Base-by-base conservation (phyloP, 2,888 invertebrate species). In the Archips xylosteana region DNA sequence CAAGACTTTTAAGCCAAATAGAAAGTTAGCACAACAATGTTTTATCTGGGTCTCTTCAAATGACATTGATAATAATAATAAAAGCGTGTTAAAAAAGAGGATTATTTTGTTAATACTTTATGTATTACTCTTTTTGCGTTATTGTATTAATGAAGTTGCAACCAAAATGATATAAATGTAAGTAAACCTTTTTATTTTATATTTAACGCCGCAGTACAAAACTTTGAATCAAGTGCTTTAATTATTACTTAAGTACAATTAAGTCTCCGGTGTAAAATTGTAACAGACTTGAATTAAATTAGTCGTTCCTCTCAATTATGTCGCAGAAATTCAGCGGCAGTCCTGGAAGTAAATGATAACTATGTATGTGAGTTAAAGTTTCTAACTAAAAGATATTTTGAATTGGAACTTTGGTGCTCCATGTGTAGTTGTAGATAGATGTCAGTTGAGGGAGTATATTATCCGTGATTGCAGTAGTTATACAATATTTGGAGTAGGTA, bases 321-420 rank as follows among this genome's bases (percentile, higher is more conserved):
- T 54, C 54, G 13, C 54, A 23, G 54, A 42, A 62, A 45, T 71
- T 71, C 32, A n/a, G n/a, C 45, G 45, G 12, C 39, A 71, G 42
- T 23, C 23, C 45, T 62, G 15, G 45, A 23, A 49, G 39, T 51
- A 34, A 71, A 66, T 66, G 51, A 71, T 71, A 61, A 71, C 39
- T 32, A 10, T 45, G 42, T 32, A 10, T 45, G 42, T 10, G 13
- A 69, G 32, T 62, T 45, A 15, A 54, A 71, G 71, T 72, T 72
- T 54, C 13, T 54, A 66, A 71, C 60, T 71, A n/a, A 49, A 62
- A 63, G 45, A 67, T 36, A 32, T 67, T 72, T 67, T 62, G 45
- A 57, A 47, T 51, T 12, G 32, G 54, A 54, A 69, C 69, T 69
- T 62, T 10, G 51, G 23, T 36, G 45, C 62, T 54, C 23, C 23